Base-by-base conservation (phyloP, 64 coral and sea anemone genomes). In the Montipora cactus region DNA sequence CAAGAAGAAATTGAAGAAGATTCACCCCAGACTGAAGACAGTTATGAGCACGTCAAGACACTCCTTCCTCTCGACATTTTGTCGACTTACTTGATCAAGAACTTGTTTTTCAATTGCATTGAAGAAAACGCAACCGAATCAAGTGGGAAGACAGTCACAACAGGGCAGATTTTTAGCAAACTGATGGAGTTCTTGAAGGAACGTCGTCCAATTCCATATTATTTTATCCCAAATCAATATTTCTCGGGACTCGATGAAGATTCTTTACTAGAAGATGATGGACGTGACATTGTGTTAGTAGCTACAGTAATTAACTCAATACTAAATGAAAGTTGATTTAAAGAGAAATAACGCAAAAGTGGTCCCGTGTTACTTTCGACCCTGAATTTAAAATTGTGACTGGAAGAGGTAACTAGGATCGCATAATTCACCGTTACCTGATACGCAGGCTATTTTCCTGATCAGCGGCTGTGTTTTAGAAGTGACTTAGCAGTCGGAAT, bases 41-140 rank as follows among this genome's bases (percentile, higher is more conserved):
- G 75, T 57, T 20, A 90, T 58, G 58, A 55, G 5, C 62, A 45
- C 13, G 61, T 49, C 5, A 81, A 90, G 53, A 90, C 78, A 21
- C n/a, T 90, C 57, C 47, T 72, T 16, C 89, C 89, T 8, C 71
- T 67, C 50, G n/a, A 90, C 44, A 49, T 71, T 52, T 52, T 90
- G 6, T 90, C 89, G 8, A 90, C 89, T 0, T 90, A 90, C 72
- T 68, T 81, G 69, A 19, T 90, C 10, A 90, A 90, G 78, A 90
- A 80, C 59, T 49, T 90, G 62, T 90, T 90, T 64, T 90, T 90
- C 16, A 68, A 90, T 22, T 90, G 89, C 51, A 77, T 90, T 16
- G 78, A 90, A 4, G 19, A 90, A 81, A 81, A 81, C 64, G 25
- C 28, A 16, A 81, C 18, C 4, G 77, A 49, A 13, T 47, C 8